Evolutionary conservation across 2,888 invertebrate species (phyloP), one percentile per base, ranked within the genome.

Genomic region (Agrotis puta): DNA sequence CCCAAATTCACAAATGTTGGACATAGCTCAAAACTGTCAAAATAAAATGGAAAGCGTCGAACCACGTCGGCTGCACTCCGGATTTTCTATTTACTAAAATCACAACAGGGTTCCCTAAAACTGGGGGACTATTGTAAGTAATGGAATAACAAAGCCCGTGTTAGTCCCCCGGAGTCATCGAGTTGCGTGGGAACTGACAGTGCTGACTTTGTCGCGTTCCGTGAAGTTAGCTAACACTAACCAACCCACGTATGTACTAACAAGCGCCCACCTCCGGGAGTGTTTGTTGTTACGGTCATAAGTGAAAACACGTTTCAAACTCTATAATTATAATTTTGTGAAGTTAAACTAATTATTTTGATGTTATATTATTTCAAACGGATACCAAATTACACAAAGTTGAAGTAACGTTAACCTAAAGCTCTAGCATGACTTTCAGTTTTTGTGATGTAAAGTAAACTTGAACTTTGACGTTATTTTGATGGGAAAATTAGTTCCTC

Each of bases 61-160:
- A 69, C 70, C 64, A 63, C 65, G 45, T 45, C 64, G 68, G 20
- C 9, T 65, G 68, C 77, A 77, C 81, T 72, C 58, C 20, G 39
- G 53, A 64, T 70, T 76, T 76, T 66, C 64, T 54, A 58, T 79
- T 70, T 62, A 74, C 64, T 71, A 73, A 79, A 78, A 69, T 71
- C 71, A 76, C 70, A 79, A 76, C 56, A 64, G 66, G 48, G 43
- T 64, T 51, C 48, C 59, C 59, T 56, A 64, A 82, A 74, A 80
- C 64, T 64, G 58, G 57, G 62, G 47, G n/a, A 70, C 63, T 51
- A 47, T 78, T 63, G 57, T 58, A 72, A 72, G 71, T 77, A 74
- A 73, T 74, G 61, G 72, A 77, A 84, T 77, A 74, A 83, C 76
- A 74, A 79, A 81, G 20, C 47, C 20, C 9, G 22, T 54, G 79